A percentile compares a stretch with the other conserved stretches of the same genome.
phyloP scores from a whole-genome alignment of 2,113 vertebrate species.

The Daphoenositta chrysoptera region DNA sequence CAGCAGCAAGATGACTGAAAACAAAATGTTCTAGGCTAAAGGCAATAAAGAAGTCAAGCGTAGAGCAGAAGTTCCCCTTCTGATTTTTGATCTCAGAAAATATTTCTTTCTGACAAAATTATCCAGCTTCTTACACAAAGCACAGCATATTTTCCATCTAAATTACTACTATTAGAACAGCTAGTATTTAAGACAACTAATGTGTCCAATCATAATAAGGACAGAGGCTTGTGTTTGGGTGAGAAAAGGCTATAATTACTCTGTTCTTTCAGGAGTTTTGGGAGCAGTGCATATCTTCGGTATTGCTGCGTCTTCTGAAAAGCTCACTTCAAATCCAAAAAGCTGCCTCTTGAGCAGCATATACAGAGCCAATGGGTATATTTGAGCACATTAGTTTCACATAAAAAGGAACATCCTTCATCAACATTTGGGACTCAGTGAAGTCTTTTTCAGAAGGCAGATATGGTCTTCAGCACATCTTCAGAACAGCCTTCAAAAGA shows the following conservation, averaged over 20 bases:
- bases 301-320: background rate
- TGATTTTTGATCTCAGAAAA: background rate
- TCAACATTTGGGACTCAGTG: background rate
- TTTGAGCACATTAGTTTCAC: background rate
- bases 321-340: background rate
- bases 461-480: background rate
- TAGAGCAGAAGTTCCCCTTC: background rate
- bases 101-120: background rate
- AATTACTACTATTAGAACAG: background rate
- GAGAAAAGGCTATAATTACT: background rate
- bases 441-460: background rate
- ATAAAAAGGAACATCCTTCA: background rate
- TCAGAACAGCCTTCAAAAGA: background rate
- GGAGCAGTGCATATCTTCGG: background rate
- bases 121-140: background rate
- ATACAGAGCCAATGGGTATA: background rate
- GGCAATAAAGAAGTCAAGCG: background rate
- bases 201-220: background rate
- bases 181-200: background rate
- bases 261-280: background rate
- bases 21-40: background rate
- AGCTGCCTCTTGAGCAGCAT: background rate
- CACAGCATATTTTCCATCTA: background rate
- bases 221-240: background rate
- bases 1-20: constrained; percentile 5